phyloP scores from a whole-genome alignment of 1,140 invertebrate genomes.

The Sycophila sp. region DNA sequence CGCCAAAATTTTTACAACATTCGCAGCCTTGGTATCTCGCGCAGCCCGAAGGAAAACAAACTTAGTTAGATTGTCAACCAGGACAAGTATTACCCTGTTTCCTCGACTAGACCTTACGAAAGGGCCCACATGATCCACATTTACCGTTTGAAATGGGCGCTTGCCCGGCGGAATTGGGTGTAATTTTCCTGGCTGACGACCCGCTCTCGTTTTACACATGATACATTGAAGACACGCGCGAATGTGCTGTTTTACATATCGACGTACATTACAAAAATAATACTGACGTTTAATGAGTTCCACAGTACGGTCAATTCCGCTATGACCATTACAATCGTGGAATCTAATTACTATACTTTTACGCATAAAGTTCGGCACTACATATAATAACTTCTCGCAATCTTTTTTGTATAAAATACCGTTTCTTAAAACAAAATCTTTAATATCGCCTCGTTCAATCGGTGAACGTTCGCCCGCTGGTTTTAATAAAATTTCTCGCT shows the following conservation, averaged over 20 bases:
- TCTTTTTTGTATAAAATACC: constrained; percentile 23
- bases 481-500: constrained; percentile 11
- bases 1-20: not conserved
- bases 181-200: not conserved
- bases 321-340: not conserved
- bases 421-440: not conserved
- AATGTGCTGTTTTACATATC: not conserved
- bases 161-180: not conserved
- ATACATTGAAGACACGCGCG: not conserved
- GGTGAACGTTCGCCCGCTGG: not conserved
- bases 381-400: not conserved
- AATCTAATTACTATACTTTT: not conserved
- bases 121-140: not conserved
- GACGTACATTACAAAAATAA: not conserved
- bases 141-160: not conserved
- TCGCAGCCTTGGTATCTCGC: not conserved
- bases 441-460: not conserved
- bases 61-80: not conserved
- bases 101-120: not conserved
- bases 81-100: constrained; percentile 4
- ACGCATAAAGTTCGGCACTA: not conserved
- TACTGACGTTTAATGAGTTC: not conserved
- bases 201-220: not conserved
- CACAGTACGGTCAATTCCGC: not conserved
- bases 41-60: not conserved